phyloP scores from a whole-genome alignment of 2,888 invertebrate species.

The Megalurothrips usitatus region DNA sequence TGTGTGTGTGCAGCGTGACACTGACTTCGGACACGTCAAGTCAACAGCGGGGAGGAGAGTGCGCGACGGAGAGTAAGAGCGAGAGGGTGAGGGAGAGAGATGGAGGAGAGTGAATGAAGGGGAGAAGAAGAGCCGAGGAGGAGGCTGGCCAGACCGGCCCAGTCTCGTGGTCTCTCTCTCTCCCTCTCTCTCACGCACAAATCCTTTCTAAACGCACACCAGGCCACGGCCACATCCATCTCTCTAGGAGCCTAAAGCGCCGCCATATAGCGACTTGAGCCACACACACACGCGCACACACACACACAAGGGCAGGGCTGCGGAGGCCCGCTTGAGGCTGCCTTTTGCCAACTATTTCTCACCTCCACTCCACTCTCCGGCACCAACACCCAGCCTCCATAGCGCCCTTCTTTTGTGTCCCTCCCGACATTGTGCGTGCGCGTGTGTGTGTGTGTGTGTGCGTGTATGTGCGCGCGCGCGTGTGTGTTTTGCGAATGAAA shows the following conservation, averaged over 20 bases:
- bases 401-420: too few relatives aligned
- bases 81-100: not conserved
- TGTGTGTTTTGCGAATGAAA: too few relatives aligned
- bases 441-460: too few relatives aligned
- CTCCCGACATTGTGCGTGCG: too few relatives aligned
- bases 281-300: not conserved
- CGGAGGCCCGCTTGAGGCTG: too few relatives aligned
- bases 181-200: not conserved
- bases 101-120: not conserved
- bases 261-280: not conserved
- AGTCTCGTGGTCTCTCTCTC: not conserved
- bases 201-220: not conserved
- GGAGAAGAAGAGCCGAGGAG: not conserved
- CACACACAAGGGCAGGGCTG: too few relatives aligned
- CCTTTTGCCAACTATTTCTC: not conserved
- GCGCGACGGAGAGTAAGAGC: not conserved
- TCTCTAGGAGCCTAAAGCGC: not conserved
- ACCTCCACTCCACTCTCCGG: not conserved
- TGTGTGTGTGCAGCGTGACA: not conserved
- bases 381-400: too few relatives aligned
- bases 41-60: not conserved
- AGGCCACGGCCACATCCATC: slow-evolving; percentile 2
- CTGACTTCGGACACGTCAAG: not conserved
- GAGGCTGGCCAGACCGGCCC: not conserved
- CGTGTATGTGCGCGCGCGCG: too few relatives aligned